Conservation (phyloP, 92 coral and sea anemone genomes). For the Muricea muricata region DNA sequence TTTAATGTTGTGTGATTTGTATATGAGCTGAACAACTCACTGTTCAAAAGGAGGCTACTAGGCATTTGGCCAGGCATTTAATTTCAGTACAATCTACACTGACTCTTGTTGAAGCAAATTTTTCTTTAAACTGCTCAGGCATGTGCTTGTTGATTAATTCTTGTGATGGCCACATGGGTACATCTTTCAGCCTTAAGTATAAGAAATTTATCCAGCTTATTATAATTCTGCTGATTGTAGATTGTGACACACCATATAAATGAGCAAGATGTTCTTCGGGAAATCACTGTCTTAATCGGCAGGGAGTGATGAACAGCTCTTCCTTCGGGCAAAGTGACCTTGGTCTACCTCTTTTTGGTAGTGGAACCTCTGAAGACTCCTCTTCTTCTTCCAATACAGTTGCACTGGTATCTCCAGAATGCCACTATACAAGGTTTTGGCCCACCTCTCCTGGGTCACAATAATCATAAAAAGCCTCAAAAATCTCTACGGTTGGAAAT, state of each 20-base stretch:
- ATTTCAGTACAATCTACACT: constrained; percentile 76
- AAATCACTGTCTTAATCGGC: constrained; percentile 67
- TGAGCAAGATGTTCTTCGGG: constrained; percentile 67
- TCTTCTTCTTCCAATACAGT: too few species aligned
- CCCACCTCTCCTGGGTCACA: constrained; percentile 64
- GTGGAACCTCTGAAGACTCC: neutral
- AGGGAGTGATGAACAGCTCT: constrained; percentile 55
- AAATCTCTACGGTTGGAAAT: constrained; percentile 41
- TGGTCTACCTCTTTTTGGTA: constrained; percentile 55
- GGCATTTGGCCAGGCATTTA: constrained; percentile 75
- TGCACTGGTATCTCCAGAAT: constrained; percentile 56
- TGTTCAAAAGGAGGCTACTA: constrained; percentile 63
- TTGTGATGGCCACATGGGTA: constrained; percentile 70
- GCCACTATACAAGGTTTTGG: constrained; percentile 66
- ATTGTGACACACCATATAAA: constrained; percentile 58
- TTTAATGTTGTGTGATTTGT: constrained; percentile 65
- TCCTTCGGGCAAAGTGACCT: constrained; percentile 57
- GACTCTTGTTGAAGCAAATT: constrained; percentile 60
- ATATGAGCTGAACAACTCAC: constrained; percentile 62
- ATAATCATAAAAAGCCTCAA: constrained; percentile 43
- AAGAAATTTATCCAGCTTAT: constrained; percentile 66
- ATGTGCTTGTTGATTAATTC: constrained; percentile 51
- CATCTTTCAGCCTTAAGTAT: constrained; percentile 50
- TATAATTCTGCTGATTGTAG: constrained; percentile 60
- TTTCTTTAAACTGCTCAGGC: constrained; percentile 73